Conservation (phyloP, 2,113 vertebrate species). For the Amblyopsis rosae region DNA sequence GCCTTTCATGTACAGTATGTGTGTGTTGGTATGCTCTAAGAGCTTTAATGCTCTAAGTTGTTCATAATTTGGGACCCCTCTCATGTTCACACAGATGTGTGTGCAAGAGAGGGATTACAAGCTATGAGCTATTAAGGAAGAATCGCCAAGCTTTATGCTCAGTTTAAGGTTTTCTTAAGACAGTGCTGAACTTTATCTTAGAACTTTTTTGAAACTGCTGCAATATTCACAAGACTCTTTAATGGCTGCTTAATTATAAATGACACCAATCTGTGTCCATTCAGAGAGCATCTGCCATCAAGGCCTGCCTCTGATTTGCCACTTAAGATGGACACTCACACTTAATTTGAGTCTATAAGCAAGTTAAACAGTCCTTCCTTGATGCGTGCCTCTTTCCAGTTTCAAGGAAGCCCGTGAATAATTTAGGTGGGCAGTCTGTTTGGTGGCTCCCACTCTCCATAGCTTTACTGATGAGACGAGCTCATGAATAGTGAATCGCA, state of each 20-base stretch:
- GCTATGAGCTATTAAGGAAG: too few species aligned
- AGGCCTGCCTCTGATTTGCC: conserved; percentile 69
- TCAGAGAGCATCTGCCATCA: conserved; percentile 81
- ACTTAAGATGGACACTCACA: conserved; percentile 66
- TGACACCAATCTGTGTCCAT: conserved; percentile 80
- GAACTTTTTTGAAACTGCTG: too few species aligned
- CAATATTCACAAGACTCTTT: too few species aligned
- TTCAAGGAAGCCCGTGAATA: conserved; percentile 64
- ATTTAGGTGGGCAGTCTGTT: conserved; percentile 62
- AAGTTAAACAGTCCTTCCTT: conserved; percentile 71
- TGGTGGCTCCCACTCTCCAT: conserved; percentile 39
- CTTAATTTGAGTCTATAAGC: conserved; percentile 68
- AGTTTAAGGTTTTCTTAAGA: background rate
- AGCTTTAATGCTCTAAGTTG: background rate
- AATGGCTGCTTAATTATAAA: conserved; percentile 83
- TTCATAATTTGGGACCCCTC: background rate
- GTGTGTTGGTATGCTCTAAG: too few species aligned
- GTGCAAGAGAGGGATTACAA: too few species aligned
- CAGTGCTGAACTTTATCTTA: conserved; percentile 1
- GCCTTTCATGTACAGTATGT: background rate
- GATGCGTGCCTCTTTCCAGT: conserved; percentile 49
- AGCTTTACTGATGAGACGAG: conserved; percentile 45
- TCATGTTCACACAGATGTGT: too few species aligned
- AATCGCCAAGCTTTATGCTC: background rate
- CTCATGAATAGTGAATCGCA: conserved; percentile 64